A percentile compares a stretch with the other conserved stretches of the same genome.
Conservation (phyloP, 1,140 invertebrate species). For the Triops cancriformis region DNA sequence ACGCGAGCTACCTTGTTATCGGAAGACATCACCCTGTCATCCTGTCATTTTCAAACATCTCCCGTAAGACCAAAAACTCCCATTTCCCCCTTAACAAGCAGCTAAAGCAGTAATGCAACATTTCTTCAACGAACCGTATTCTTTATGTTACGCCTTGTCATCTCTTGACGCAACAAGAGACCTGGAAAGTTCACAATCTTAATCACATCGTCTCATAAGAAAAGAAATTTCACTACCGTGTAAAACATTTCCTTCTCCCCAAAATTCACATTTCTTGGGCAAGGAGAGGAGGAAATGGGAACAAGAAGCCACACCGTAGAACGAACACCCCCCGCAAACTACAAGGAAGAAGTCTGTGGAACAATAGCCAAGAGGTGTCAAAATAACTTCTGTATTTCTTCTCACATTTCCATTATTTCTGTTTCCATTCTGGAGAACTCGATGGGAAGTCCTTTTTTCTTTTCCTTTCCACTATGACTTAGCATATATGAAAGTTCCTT, state of each 20-base stretch:
- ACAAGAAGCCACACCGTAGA: too few species aligned
- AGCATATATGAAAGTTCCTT: background rate
- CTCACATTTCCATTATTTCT: conserved; percentile 7
- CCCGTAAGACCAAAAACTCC: background rate
- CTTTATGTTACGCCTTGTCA: background rate
- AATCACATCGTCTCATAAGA: background rate
- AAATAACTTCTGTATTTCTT: background rate
- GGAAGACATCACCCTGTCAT: background rate
- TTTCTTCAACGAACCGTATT: background rate
- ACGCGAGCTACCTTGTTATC: background rate
- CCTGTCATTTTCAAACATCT: background rate
- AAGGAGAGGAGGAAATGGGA: too few species aligned
- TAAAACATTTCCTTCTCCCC: too few species aligned
- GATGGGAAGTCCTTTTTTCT: background rate
- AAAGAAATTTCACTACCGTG: too few species aligned
- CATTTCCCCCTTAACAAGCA: background rate
- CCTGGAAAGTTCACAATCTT: background rate
- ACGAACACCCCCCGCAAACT: too few species aligned
- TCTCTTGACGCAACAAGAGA: background rate
- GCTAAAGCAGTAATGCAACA: background rate
- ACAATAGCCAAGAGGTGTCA: too few species aligned
- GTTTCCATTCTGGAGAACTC: background rate
- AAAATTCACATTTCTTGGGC: too few species aligned
- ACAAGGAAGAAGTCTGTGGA: too few species aligned
- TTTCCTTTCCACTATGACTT: background rate